A percentile compares a stretch with the other conserved stretches of the same genome.
These are phyloP conservation scores for Psilopogon haemacephalus DNA, from an alignment of 2,113 vertebrate genomes.

Conservation along the genomic window DNA sequence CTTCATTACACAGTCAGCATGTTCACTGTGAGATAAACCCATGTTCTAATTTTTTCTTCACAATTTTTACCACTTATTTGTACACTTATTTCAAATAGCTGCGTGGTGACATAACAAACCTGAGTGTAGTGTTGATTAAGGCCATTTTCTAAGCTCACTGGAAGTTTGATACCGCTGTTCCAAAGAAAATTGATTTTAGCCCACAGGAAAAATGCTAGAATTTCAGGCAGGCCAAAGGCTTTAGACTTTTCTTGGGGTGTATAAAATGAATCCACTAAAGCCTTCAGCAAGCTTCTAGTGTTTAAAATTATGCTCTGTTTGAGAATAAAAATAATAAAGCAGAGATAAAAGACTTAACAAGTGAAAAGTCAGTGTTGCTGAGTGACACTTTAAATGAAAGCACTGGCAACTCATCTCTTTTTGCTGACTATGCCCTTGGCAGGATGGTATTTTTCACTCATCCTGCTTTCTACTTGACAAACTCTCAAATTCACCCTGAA, in stretches of 20 bases:
- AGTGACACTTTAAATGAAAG: background rate
- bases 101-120: background rate
- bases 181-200: background rate
- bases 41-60: background rate
- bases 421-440: background rate
- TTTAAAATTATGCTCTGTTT: background rate
- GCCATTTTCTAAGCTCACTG: background rate
- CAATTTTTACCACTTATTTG: too few relatives aligned
- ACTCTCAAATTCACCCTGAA: background rate
- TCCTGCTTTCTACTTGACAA: background rate
- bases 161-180: background rate
- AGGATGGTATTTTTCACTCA: background rate
- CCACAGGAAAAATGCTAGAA: background rate
- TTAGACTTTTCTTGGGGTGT: background rate
- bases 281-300: background rate
- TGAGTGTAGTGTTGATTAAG: background rate
- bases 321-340: background rate
- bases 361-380: background rate
- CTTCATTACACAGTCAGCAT: background rate
- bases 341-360: background rate
- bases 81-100: background rate
- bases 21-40: background rate
- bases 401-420: background rate
- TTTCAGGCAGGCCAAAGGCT: background rate
- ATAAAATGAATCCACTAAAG: background rate